Evolutionary conservation across 2,888 invertebrate species (phyloP).

Genomic region (Heliconius aoede): DNA sequence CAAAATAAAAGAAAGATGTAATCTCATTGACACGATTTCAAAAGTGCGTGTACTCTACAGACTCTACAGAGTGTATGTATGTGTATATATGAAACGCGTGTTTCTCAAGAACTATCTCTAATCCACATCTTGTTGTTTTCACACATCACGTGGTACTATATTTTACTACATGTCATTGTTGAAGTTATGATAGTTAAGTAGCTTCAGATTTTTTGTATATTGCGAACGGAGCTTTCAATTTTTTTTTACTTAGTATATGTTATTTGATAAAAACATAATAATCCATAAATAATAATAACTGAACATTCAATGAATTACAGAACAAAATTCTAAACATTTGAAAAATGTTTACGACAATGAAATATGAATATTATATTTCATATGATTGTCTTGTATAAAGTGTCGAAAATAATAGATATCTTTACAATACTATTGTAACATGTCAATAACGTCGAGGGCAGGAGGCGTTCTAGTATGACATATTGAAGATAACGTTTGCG

Average conservation of each 20-base stretch:
- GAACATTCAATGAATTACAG: neutral
- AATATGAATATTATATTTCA: neutral
- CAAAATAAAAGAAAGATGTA: conserved; percentile 27
- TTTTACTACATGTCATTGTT: neutral
- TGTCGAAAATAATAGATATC: conserved; percentile 17
- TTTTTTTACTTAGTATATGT: no score
- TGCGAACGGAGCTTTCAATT: no score
- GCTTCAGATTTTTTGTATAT: neutral
- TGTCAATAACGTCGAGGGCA: conserved; percentile 20
- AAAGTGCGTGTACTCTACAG: conserved; percentile 37
- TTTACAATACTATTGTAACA: conserved; percentile 17
- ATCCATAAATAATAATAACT: no score
- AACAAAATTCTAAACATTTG: neutral
- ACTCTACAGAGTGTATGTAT: no score
- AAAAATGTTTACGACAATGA: neutral
- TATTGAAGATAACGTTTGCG: conserved; percentile 27
- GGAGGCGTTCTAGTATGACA: conserved; percentile 21
- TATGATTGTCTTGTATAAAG: conserved; percentile 17
- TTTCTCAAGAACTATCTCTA: conserved; percentile 44
- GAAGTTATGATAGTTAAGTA: neutral
- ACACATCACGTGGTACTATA: conserved; percentile 6
- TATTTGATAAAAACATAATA: no score
- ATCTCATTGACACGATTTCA: conserved; percentile 41
- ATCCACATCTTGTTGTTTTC: conserved; percentile 44
- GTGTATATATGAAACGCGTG: conserved; percentile 25